Evolutionary conservation across 1,140 invertebrate species (phyloP).

Genomic region (Dendroctonus valens): DNA sequence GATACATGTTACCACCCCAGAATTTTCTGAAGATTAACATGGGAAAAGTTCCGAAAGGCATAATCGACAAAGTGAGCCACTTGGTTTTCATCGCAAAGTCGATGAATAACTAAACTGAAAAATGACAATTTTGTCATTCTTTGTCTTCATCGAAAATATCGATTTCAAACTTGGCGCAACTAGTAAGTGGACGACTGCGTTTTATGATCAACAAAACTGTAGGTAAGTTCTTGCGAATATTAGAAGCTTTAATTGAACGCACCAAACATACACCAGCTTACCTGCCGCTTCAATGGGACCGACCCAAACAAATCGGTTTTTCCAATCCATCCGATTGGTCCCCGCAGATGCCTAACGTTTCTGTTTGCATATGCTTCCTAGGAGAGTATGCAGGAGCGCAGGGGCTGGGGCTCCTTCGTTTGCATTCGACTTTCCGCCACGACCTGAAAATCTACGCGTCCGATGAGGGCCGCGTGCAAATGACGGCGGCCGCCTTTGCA

Average conservation of each 20-base stretch:
- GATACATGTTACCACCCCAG: too few relatives aligned
- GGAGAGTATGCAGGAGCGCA: conserved; percentile 87
- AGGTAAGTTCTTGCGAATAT: too few relatives aligned
- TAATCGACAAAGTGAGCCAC: too few relatives aligned
- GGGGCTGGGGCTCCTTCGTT: conserved; percentile 85
- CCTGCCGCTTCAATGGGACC: too few relatives aligned
- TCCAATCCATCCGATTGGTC: too few relatives aligned
- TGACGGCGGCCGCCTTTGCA: conserved; percentile 99
- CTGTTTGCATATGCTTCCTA: conserved; percentile 46
- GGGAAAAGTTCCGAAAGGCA: too few relatives aligned
- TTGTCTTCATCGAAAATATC: background rate
- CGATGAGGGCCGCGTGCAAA: conserved; percentile 98
- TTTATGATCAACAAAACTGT: too few relatives aligned
- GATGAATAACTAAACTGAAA: background rate
- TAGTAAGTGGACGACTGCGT: too few relatives aligned
- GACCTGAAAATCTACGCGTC: conserved; percentile 99
- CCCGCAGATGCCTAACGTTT: background rate
- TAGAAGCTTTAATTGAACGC: too few relatives aligned
- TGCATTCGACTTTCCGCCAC: conserved; percentile 98
- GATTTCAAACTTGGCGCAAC: background rate
- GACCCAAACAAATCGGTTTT: too few relatives aligned
- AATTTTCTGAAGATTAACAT: too few relatives aligned
- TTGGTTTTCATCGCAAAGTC: background rate
- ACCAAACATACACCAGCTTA: too few relatives aligned
- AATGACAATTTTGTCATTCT: background rate